These are phyloP conservation scores for Rhagium mordax DNA, from an alignment of 2,888 invertebrate genomes.

Conservation along the genomic window DNA sequence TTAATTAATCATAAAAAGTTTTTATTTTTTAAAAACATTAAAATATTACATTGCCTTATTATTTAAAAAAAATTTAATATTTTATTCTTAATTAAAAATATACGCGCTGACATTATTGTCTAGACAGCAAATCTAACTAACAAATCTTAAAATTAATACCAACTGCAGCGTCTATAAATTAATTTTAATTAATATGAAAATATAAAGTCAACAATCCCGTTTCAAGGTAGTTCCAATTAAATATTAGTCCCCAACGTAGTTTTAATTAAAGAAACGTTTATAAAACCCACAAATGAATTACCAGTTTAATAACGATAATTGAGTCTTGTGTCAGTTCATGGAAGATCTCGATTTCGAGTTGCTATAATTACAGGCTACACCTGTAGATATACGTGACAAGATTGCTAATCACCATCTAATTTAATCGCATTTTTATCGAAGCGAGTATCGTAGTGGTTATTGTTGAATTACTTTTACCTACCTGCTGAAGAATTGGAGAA, in stretches of 20 bases:
- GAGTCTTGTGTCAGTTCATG: constrained; percentile 14
- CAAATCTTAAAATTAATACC: background rate
- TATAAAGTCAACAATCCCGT: background rate
- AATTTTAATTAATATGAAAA: constrained; percentile 5
- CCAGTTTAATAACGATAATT: constrained; percentile 31
- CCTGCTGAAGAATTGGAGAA: no score
- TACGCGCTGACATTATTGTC: no score
- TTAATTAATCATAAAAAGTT: no score
- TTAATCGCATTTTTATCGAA: constrained; percentile 10
- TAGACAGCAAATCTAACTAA: no score
- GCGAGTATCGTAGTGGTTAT: background rate
- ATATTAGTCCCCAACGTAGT: constrained; percentile 1
- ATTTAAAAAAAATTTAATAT: no score
- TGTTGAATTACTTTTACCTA: no score
- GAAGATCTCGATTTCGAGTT: constrained; percentile 30
- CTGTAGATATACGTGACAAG: constrained; percentile 24
- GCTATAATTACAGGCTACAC: constrained; percentile 27
- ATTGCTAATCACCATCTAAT: constrained; percentile 13
- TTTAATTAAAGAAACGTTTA: constrained; percentile 27
- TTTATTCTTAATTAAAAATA: no score
- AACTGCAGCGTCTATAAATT: background rate
- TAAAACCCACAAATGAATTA: constrained; percentile 31
- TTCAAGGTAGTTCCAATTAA: constrained; percentile 27
- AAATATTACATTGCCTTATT: no score
- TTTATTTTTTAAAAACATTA: no score